A percentile compares a stretch with the other conserved stretches of the same genome.
Conservation (phyloP, 1,140 invertebrate genomes). For the Leptinotarsa lineolata region DNA sequence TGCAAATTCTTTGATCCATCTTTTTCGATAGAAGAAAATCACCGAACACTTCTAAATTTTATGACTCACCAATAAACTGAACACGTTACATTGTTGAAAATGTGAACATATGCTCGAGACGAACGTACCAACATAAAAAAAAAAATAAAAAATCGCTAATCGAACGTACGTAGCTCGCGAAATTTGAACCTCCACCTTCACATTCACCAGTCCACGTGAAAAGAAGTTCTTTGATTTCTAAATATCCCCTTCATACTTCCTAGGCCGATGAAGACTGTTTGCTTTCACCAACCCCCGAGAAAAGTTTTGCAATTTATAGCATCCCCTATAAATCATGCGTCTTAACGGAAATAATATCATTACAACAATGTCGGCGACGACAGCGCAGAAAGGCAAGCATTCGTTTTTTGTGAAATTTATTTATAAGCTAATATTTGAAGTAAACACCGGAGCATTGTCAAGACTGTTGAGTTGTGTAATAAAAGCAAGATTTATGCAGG, state of each 20-base stretch:
- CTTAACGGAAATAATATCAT: slow-evolving; percentile 38
- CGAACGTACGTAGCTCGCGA: no score
- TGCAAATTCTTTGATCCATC: no score
- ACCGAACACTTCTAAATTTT: no score
- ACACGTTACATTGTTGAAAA: no score
- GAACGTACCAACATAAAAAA: no score
- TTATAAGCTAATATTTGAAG: slow-evolving; percentile 41
- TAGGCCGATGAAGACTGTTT: background rate
- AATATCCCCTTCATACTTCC: background rate
- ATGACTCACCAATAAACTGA: no score
- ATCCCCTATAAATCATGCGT: slow-evolving; percentile 34
- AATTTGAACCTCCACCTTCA: no score
- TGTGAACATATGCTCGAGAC: no score
- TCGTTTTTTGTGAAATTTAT: slow-evolving; percentile 41
- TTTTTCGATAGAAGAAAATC: no score
- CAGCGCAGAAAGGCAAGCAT: slow-evolving; percentile 31
- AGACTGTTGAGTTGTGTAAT: slow-evolving; percentile 37
- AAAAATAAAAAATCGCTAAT: no score
- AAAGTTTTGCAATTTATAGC: slow-evolving; percentile 31
- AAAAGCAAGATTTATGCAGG: slow-evolving; percentile 37
- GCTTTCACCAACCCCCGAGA: background rate
- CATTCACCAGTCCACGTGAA: no score
- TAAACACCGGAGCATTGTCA: slow-evolving; percentile 31
- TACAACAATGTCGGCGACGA: slow-evolving; percentile 36
- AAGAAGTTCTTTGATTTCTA: background rate